phyloP scores from a whole-genome alignment of 1,140 invertebrate genomes.

The Sycobia sp. region DNA sequence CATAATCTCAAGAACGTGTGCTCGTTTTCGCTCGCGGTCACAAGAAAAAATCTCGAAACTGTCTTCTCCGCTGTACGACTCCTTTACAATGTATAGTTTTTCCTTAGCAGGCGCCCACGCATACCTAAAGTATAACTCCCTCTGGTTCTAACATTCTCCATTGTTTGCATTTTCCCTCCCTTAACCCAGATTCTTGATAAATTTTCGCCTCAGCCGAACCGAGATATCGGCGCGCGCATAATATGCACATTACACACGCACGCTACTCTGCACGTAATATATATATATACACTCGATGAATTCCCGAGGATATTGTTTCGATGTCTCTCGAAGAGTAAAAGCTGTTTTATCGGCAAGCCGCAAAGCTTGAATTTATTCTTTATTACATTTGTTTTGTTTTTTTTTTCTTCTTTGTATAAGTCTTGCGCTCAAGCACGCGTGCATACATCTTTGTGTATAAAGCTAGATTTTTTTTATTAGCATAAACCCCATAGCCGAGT shows the following conservation, averaged over 20 bases:
- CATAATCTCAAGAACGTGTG: too few relatives aligned
- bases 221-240: too few relatives aligned
- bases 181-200: too few relatives aligned
- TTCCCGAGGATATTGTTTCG: too few relatives aligned
- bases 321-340: constrained; percentile 50
- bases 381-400: neutral
- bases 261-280: constrained; percentile 35
- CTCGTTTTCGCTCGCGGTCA: too few relatives aligned
- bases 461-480: neutral
- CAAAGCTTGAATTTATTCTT: constrained; percentile 36
- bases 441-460: constrained; percentile 33
- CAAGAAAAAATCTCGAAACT: constrained; percentile 31
- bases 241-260: neutral
- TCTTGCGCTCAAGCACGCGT: constrained; percentile 36
- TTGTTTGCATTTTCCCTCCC: constrained; percentile 10
- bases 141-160: constrained; percentile 4
- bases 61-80: constrained; percentile 20
- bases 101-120: constrained; percentile 22
- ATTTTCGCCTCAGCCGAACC: too few relatives aligned
- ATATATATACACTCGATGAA: too few relatives aligned
- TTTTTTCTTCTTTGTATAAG: too few relatives aligned
- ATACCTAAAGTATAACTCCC: constrained; percentile 13
- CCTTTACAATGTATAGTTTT: constrained; percentile 3
- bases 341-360: constrained; percentile 47
- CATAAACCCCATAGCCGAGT: neutral